phyloP scores from a whole-genome alignment of 2,888 invertebrate species.

The Limnephilus marmoratus region DNA sequence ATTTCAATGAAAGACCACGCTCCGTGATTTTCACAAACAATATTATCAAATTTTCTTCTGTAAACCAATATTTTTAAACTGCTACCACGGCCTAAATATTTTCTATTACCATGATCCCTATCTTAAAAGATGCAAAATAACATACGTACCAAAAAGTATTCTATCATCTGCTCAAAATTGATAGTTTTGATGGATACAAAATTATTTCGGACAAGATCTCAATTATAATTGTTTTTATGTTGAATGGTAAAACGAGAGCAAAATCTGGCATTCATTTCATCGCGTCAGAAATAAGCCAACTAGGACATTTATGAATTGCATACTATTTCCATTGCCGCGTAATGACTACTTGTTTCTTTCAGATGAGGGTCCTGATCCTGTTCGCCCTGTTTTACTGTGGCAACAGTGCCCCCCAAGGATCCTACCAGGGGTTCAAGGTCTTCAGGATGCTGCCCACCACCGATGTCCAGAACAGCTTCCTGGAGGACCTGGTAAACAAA shows the following conservation, averaged over 20 bases:
- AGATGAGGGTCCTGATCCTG: slow-evolving; percentile 49
- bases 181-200: no score
- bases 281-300: not conserved
- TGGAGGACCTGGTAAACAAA: slow-evolving; percentile 72
- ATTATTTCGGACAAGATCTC: no score
- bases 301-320: not conserved
- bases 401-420: not conserved
- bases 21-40: no score
- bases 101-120: no score
- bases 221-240: no score
- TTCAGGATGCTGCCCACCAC: slow-evolving; percentile 77
- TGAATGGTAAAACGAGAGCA: not conserved
- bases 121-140: no score
- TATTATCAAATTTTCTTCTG: no score
- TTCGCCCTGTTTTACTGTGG: slow-evolving; percentile 17
- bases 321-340: not conserved
- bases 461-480: slow-evolving; percentile 73
- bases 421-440: slow-evolving; percentile 70
- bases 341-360: not conserved
- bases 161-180: no score
- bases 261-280: not conserved
- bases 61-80: no score
- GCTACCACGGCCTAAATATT: no score
- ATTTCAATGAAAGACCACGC: no score
- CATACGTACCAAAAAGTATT: no score